A percentile compares a stretch with the other conserved stretches of the same genome.
phyloP scores from a whole-genome alignment of 2,888 invertebrate species.

The Torymus tubicola region DNA sequence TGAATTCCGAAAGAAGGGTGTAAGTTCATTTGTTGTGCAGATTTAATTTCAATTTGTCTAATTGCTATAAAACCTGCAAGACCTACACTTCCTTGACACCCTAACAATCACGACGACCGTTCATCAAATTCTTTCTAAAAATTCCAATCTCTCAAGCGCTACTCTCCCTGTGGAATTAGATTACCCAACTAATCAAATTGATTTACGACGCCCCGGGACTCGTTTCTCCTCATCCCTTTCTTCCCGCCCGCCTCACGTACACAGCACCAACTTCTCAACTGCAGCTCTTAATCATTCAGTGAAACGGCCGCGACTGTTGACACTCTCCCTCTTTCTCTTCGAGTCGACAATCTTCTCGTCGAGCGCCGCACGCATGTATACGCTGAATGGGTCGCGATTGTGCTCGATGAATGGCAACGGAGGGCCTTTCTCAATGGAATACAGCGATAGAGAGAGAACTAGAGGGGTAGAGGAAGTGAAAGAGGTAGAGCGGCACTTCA shows the following conservation, averaged over 20 bases:
- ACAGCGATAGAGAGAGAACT: not conserved
- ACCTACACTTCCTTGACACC: too few species aligned
- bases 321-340: not conserved
- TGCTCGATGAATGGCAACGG: constrained; percentile 18
- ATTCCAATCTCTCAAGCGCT: too few species aligned
- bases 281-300: not conserved
- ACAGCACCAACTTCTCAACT: constrained; percentile 7
- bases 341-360: constrained; percentile 44
- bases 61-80: too few species aligned
- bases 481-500: not conserved
- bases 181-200: too few species aligned
- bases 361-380: constrained; percentile 3
- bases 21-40: too few species aligned
- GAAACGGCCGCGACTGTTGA: constrained; percentile 8
- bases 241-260: not conserved
- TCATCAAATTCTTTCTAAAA: too few species aligned
- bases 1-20: too few species aligned
- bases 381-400: constrained; percentile 39
- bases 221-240: not conserved
- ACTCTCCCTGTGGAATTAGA: too few species aligned
- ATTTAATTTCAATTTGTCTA: too few species aligned
- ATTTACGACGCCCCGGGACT: too few species aligned
- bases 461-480: too few species aligned
- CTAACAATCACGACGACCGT: too few species aligned
- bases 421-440: constrained; percentile 40